Percentiles rank a stretch among this genome's conserved stretches.
phyloP scores from a whole-genome alignment of 2,888 invertebrate genomes.

The Drosophila gaucha region DNA sequence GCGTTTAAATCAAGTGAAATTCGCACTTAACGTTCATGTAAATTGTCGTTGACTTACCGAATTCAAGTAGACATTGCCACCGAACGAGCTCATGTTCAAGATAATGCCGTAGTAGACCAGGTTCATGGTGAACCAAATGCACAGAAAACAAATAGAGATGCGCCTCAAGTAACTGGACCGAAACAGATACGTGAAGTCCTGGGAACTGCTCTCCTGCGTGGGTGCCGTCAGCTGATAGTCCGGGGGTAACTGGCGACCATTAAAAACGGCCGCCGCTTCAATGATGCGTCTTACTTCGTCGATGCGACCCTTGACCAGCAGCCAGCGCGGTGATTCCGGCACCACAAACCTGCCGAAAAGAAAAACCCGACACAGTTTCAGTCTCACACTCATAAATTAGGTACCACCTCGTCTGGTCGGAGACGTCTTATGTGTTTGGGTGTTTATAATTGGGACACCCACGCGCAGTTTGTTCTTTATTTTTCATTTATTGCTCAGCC shows the following conservation, averaged over 20 bases:
- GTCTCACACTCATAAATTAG: slow-evolving; percentile 45
- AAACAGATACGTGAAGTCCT: slow-evolving; percentile 88
- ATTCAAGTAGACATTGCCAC: slow-evolving; percentile 90
- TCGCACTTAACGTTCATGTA: slow-evolving; percentile 31
- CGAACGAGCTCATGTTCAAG: slow-evolving; percentile 90
- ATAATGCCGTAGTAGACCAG: slow-evolving; percentile 86
- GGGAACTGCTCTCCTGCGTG: slow-evolving; percentile 85
- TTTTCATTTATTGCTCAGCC: slow-evolving; percentile 41
- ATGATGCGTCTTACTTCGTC: slow-evolving; percentile 89
- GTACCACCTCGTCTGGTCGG: slow-evolving; percentile 22
- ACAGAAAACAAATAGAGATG: slow-evolving; percentile 89
- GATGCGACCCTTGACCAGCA: slow-evolving; percentile 89
- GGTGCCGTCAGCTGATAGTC: slow-evolving; percentile 88
- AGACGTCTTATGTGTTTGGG: neutral
- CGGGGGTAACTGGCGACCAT: slow-evolving; percentile 87
- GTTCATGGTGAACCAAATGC: slow-evolving; percentile 91
- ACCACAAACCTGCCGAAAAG: slow-evolving; percentile 87
- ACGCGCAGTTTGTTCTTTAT: slow-evolving; percentile 61
- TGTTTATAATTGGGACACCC: slow-evolving; percentile 57
- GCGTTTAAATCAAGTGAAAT: slow-evolving; percentile 20
- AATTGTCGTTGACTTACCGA: slow-evolving; percentile 86
- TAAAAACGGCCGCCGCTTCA: slow-evolving; percentile 88
- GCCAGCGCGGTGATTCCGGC: slow-evolving; percentile 93
- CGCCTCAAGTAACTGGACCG: slow-evolving; percentile 88
- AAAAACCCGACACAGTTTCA: slow-evolving; percentile 25